These are phyloP conservation scores for Parazoanthus swiftii DNA, from an alignment of 92 coral and sea anemone genomes.

Conservation along the genomic window DNA sequence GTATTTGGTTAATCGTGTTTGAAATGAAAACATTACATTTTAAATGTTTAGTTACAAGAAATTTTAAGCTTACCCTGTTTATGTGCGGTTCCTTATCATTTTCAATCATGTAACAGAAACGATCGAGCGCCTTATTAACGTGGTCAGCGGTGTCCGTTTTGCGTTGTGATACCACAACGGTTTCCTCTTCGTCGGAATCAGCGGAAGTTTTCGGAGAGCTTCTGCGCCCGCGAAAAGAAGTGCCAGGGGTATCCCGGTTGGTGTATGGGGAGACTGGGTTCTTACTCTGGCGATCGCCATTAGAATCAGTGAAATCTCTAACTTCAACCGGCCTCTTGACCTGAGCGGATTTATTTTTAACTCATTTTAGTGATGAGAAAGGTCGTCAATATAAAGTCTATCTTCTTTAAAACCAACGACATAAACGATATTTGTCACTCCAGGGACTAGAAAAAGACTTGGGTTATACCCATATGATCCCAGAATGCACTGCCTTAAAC, in stretches of 20 bases:
- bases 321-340: background rate
- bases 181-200: slow-evolving; percentile 18
- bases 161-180: background rate
- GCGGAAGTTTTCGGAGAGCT: slow-evolving; percentile 18
- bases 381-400: too few relatives aligned
- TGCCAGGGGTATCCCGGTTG: background rate
- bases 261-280: background rate
- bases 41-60: background rate
- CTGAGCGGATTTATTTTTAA: background rate
- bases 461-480: background rate
- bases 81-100: slow-evolving; percentile 9
- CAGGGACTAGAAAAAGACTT: background rate
- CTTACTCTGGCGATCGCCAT: background rate
- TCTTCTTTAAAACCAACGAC: background rate
- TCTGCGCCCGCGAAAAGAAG: background rate
- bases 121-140: slow-evolving; percentile 21
- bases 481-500: background rate
- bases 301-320: slow-evolving; percentile 18
- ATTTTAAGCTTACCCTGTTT: slow-evolving; percentile 27
- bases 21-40: too few relatives aligned
- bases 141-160: background rate
- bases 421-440: background rate
- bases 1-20: background rate
- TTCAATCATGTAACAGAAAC: slow-evolving; percentile 11
- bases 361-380: background rate